phyloP scores from a whole-genome alignment of 2,888 invertebrate species.

The Cremastinae sp. region DNA sequence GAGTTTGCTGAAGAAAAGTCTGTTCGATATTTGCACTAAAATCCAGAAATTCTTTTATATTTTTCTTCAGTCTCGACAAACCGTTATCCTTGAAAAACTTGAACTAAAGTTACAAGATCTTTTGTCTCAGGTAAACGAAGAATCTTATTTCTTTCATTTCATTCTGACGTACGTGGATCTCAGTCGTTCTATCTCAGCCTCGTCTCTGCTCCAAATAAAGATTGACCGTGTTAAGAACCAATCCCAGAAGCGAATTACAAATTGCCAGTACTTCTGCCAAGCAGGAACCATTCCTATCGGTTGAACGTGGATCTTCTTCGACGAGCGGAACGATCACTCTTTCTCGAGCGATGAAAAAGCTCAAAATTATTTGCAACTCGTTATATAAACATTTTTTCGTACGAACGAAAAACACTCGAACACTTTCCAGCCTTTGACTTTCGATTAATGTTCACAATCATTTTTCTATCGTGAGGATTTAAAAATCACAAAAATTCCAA shows the following conservation, averaged over 20 bases:
- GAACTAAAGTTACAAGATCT: too few species aligned
- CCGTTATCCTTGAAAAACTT: not conserved
- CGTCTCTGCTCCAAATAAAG: constrained; percentile 34
- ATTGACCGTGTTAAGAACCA: constrained; percentile 50
- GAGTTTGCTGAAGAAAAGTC: constrained; percentile 16
- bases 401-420: not conserved
- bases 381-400: not conserved
- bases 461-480: too few species aligned
- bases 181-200: constrained; percentile 18
- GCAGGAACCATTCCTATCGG: constrained; percentile 41
- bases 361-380: not conserved
- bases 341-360: not conserved
- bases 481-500: not conserved
- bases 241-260: constrained; percentile 58
- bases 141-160: not conserved
- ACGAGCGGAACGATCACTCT: not conserved
- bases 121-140: not conserved
- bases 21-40: constrained; percentile 53
- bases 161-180: constrained; percentile 40
- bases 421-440: not conserved
- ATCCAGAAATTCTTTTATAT: constrained; percentile 11
- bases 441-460: not conserved
- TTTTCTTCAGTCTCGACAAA: too few species aligned
- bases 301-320: constrained; percentile 18
- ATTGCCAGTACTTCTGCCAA: constrained; percentile 54